phyloP scores from a whole-genome alignment of 2,113 vertebrate genomes.

The Colaptes auratus region DNA sequence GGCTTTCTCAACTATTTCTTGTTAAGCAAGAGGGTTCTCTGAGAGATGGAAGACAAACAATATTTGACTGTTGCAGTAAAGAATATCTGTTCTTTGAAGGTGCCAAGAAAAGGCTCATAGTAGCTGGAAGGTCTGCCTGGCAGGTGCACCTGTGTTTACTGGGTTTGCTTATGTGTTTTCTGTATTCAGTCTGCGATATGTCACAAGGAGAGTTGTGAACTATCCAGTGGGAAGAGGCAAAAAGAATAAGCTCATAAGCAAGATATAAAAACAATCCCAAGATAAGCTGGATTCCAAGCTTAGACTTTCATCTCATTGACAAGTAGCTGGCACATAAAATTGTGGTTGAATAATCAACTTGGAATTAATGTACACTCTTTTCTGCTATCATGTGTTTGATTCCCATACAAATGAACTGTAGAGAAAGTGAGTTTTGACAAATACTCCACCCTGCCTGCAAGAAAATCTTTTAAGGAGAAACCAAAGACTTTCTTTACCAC shows the following conservation, averaged over 20 bases:
- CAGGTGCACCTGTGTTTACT: neutral
- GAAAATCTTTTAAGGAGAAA: neutral
- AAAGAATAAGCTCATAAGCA: neutral
- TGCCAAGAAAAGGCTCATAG: neutral
- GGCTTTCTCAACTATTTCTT: neutral
- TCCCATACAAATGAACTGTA: neutral
- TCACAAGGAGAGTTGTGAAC: neutral
- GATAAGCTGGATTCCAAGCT: neutral
- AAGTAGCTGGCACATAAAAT: neutral
- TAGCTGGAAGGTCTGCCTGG: neutral
- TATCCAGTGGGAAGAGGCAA: neutral
- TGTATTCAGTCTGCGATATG: neutral
- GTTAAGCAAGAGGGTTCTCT: neutral
- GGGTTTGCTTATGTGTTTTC: neutral
- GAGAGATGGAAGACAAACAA: neutral
- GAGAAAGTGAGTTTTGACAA: neutral
- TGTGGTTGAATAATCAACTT: neutral
- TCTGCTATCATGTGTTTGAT: neutral
- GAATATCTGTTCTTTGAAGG: neutral
- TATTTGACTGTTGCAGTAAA: neutral
- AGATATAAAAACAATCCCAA: neutral
- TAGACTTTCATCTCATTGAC: neutral
- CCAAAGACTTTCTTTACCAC: neutral
- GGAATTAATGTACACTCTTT: neutral
- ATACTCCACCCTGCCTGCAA: neutral